Evolutionary conservation across 1,140 invertebrate genomes (phyloP).

Genomic region (Sarcophaga bullata): DNA sequence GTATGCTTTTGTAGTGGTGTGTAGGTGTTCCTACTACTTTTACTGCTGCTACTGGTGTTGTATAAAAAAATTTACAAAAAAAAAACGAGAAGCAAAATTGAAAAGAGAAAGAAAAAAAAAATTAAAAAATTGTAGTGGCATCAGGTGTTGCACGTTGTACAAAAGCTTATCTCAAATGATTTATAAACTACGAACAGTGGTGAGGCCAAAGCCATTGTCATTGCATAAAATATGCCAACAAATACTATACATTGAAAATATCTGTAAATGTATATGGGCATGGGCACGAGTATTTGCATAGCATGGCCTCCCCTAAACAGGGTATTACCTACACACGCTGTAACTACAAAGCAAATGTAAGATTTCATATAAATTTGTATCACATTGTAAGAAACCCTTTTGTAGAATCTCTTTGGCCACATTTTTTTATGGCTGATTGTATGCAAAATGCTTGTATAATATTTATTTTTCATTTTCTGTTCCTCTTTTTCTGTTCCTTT

Average conservation of each 20-base stretch:
- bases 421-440: constrained; percentile 9
- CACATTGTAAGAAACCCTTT: too few relatives aligned
- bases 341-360: not conserved
- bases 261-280: not conserved
- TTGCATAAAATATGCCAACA: constrained; percentile 64
- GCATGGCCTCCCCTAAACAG: not conserved
- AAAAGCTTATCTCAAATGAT: constrained; percentile 65
- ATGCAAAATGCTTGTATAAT: constrained; percentile 13
- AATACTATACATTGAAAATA: constrained; percentile 42
- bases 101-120: too few relatives aligned
- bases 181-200: constrained; percentile 65
- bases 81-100: too few relatives aligned
- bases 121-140: constrained; percentile 43
- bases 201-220: constrained; percentile 65
- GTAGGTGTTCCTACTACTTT: too few relatives aligned
- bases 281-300: too few relatives aligned
- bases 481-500: not conserved
- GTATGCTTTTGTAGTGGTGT: too few relatives aligned
- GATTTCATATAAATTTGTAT: too few relatives aligned
- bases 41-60: too few relatives aligned
- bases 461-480: not conserved
- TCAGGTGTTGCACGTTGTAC: constrained; percentile 65
- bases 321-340: not conserved
- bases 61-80: too few relatives aligned
- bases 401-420: not conserved